Evolutionary conservation across 2,888 invertebrate genomes (phyloP).

Genomic region (Eueremaeus valkanovi): DNA sequence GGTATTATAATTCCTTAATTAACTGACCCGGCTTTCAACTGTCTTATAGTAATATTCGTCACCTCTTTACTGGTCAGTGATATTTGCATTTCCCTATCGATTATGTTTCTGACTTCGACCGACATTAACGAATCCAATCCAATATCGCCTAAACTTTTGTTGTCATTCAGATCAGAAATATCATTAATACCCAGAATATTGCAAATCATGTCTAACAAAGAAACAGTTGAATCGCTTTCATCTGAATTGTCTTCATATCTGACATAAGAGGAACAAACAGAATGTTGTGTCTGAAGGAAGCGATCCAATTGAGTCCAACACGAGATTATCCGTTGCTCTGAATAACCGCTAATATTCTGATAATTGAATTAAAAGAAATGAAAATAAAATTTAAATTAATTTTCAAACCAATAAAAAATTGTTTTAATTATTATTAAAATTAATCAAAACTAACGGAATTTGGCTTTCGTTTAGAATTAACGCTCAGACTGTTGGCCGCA

Average conservation of each 20-base stretch:
- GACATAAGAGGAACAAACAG: constrained; percentile 51
- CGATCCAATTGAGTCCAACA: constrained; percentile 81
- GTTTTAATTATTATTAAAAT: neutral
- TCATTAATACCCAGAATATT: constrained; percentile 70
- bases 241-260: neutral
- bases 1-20: too few relatives aligned
- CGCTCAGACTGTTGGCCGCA: constrained; percentile 62
- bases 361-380: too few relatives aligned
- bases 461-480: constrained; percentile 74
- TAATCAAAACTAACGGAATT: constrained; percentile 66
- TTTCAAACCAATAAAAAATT: neutral
- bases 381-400: too few relatives aligned
- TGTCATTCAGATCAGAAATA: constrained; percentile 67
- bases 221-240: constrained; percentile 48
- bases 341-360: constrained; percentile 62
- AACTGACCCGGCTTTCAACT: neutral
- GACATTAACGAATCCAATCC: constrained; percentile 56
- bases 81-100: constrained; percentile 51
- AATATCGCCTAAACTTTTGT: constrained; percentile 59
- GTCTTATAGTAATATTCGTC: neutral
- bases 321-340: constrained; percentile 89
- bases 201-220: constrained; percentile 42
- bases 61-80: neutral
- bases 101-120: constrained; percentile 51
- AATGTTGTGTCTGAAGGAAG: constrained; percentile 82